A percentile compares a stretch with the other conserved stretches of the same genome.
These are phyloP conservation scores for Eurypyga helias DNA, from an alignment of 2,113 vertebrate species.

Conservation along the genomic window DNA sequence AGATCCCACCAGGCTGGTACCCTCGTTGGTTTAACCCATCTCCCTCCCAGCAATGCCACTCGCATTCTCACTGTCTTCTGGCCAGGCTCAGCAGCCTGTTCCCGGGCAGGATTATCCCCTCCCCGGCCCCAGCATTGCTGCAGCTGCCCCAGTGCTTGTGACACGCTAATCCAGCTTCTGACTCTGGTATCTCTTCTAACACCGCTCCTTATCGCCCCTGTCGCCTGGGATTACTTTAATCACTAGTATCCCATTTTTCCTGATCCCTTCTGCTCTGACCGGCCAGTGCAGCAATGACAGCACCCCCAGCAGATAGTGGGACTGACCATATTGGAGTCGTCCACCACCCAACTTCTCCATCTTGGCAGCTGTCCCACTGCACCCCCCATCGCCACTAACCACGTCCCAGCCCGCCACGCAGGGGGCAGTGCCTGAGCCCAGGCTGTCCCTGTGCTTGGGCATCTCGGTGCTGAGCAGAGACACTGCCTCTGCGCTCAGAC, in stretches of 20 bases:
- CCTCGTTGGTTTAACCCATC: not conserved
- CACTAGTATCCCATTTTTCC: not conserved
- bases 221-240: not conserved
- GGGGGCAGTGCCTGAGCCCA: not conserved
- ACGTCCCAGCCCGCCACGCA: not conserved
- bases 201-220: rapidly evolving
- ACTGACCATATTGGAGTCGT: rapidly evolving
- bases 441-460: not conserved
- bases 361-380: rapidly evolving
- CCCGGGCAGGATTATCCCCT: not conserved
- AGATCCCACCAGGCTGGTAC: not conserved
- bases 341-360: not conserved
- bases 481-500: not conserved
- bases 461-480: not conserved
- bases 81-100: not conserved
- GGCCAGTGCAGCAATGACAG: not conserved
- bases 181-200: rapidly evolving
- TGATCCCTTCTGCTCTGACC: not conserved
- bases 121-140: rapidly evolving
- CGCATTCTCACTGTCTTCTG: rapidly evolving
- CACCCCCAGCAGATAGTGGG: not conserved
- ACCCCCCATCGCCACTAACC: rapidly evolving
- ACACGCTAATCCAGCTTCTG: rapidly evolving
- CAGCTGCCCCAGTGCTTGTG: rapidly evolving
- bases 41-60: not conserved